phyloP scores from a whole-genome alignment of 2,888 invertebrate genomes.

The Baronia brevicornis region DNA sequence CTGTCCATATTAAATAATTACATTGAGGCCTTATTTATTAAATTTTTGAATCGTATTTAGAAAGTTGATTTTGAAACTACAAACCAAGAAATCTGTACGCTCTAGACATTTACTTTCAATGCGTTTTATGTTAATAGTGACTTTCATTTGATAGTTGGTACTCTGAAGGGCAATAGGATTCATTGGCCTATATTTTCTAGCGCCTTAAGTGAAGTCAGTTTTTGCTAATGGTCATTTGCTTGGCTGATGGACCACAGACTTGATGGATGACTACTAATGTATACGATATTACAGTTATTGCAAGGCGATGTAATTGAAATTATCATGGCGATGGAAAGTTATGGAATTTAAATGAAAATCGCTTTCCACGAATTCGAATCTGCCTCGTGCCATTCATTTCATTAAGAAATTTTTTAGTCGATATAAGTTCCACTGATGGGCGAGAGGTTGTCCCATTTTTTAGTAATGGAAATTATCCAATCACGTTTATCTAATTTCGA shows the following conservation, averaged over 20 bases:
- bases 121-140: conserved; percentile 6
- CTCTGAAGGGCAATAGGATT: conserved; percentile 19
- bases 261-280: conserved; percentile 19
- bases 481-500: too few relatives aligned
- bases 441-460: too few relatives aligned
- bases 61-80: conserved; percentile 9
- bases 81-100: conserved; percentile 2
- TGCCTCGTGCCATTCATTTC: too few relatives aligned
- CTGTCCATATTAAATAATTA: not conserved
- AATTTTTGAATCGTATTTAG: too few relatives aligned
- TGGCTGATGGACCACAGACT: conserved; percentile 12
- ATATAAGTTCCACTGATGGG: too few relatives aligned
- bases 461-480: too few relatives aligned
- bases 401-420: too few relatives aligned
- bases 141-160: conserved; percentile 7
- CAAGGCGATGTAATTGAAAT: conserved; percentile 18
- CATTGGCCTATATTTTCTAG: conserved; percentile 14
- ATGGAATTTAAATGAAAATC: too few relatives aligned
- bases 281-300: conserved; percentile 11
- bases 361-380: too few relatives aligned
- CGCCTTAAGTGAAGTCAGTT: conserved; percentile 17
- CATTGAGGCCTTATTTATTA: not conserved
- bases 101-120: conserved; percentile 1
- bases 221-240: conserved; percentile 22
- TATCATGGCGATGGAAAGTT: conserved; percentile 11